A percentile compares a stretch with the other conserved stretches of the same genome.
phyloP scores from a whole-genome alignment of 2,113 vertebrate species.

The Balaeniceps rex region DNA sequence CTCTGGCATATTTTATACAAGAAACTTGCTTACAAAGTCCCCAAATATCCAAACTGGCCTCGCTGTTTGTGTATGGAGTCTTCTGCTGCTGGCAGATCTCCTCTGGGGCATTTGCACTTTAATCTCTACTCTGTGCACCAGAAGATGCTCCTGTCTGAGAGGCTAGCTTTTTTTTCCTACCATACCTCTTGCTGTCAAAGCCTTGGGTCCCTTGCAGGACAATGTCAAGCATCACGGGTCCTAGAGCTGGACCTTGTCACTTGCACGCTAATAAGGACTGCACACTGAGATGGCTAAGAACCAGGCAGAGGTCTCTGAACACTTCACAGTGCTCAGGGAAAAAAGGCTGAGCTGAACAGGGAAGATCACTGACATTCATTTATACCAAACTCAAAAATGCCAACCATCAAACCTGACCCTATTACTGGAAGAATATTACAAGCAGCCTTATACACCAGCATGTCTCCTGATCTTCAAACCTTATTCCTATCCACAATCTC shows the following conservation, averaged over 20 bases:
- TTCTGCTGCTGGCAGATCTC: not conserved
- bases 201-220: not conserved
- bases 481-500: not conserved
- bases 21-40: not conserved
- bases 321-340: not conserved
- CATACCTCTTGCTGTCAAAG: not conserved
- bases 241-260: not conserved
- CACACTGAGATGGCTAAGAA: not conserved
- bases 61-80: not conserved
- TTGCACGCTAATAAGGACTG: not conserved
- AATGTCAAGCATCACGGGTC: not conserved
- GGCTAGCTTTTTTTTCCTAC: not conserved
- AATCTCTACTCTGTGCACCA: not conserved
- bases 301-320: not conserved
- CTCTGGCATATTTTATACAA: not conserved
- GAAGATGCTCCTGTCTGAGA: not conserved
- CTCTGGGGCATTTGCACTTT: not conserved
- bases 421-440: not conserved
- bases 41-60: not conserved
- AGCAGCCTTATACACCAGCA: not conserved
- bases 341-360: not conserved
- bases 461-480: not conserved
- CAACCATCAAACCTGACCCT: not conserved
- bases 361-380: not conserved
- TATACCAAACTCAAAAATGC: not conserved